Percentiles rank a stretch among this genome's conserved stretches.
These are phyloP conservation scores for Thymelicus sylvestris DNA, from an alignment of 2,888 invertebrate species.

Conservation along the genomic window DNA sequence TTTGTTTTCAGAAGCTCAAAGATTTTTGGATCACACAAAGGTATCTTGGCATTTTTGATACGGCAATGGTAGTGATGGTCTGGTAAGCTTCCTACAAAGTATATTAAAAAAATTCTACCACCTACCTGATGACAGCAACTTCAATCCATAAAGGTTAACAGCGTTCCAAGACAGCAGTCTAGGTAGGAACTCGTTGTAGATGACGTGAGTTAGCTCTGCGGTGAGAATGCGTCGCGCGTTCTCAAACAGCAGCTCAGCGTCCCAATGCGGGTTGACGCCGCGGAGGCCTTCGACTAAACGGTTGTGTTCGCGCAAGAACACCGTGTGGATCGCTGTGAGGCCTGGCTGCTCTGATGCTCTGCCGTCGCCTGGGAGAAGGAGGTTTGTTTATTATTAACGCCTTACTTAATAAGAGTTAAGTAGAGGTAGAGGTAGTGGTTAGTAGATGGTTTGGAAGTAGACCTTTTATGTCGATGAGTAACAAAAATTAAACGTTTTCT, in stretches of 20 bases:
- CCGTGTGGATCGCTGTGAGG: conserved; percentile 94
- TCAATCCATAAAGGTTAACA: conserved; percentile 94
- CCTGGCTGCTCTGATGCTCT: conserved; percentile 97
- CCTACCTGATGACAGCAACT: conserved; percentile 88
- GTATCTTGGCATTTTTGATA: too few species aligned
- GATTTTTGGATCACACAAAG: too few species aligned
- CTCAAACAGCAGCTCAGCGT: conserved; percentile 93
- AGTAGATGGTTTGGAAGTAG: too few species aligned
- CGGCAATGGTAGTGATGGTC: too few species aligned
- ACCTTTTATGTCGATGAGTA: too few species aligned
- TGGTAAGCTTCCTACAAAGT: neutral
- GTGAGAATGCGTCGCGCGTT: conserved; percentile 90
- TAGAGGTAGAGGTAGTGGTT: too few species aligned
- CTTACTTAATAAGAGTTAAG: too few species aligned
- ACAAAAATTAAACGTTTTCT: too few species aligned
- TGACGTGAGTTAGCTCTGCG: conserved; percentile 92
- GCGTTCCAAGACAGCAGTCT: conserved; percentile 95
- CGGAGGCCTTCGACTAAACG: conserved; percentile 91
- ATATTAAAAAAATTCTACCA: neutral
- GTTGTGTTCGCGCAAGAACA: conserved; percentile 96
- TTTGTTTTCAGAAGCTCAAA: too few species aligned
- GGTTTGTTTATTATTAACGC: neutral
- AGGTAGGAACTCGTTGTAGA: conserved; percentile 96
- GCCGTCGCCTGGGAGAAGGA: conserved; percentile 87
- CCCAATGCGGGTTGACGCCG: conserved; percentile 95